These are phyloP conservation scores for Pseudococcus viburni DNA, from an alignment of 2,888 invertebrate species.

Conservation along the genomic window DNA sequence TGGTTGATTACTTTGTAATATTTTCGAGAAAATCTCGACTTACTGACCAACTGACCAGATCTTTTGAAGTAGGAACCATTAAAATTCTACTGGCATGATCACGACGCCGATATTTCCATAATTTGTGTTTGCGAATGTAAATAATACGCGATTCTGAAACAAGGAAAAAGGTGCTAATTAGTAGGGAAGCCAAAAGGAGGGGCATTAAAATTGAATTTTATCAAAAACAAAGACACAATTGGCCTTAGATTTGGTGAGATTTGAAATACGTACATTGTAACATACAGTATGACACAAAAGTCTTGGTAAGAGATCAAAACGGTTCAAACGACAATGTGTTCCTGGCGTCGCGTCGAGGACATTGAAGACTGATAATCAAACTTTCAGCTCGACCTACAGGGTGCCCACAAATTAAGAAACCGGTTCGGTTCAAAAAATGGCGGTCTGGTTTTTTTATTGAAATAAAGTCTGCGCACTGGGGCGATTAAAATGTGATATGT, in stretches of 20 bases:
- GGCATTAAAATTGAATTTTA: background rate
- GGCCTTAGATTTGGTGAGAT: background rate
- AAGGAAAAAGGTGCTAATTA: background rate
- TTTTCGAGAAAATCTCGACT: background rate
- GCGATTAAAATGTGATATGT: too few species aligned
- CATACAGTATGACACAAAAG: too few species aligned
- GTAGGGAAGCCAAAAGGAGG: background rate
- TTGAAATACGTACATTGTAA: too few species aligned
- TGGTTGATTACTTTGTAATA: background rate
- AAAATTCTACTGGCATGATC: background rate
- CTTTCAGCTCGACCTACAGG: too few species aligned
- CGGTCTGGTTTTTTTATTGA: too few species aligned
- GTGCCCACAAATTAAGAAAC: too few species aligned
- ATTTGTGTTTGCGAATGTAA: constrained; percentile 32
- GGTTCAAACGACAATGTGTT: too few species aligned
- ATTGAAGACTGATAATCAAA: too few species aligned
- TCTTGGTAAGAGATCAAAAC: too few species aligned
- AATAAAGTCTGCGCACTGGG: too few species aligned
- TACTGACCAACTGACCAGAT: background rate
- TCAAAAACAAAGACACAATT: background rate
- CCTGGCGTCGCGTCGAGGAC: too few species aligned
- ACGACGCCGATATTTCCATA: constrained; percentile 18
- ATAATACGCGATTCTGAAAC: constrained; percentile 11
- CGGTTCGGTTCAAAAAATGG: too few species aligned
- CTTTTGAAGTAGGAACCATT: background rate